Evolutionary conservation across 2,888 invertebrate species (phyloP), one percentile per base, ranked within the genome.

Genomic region (Artemia sp.): DNA sequence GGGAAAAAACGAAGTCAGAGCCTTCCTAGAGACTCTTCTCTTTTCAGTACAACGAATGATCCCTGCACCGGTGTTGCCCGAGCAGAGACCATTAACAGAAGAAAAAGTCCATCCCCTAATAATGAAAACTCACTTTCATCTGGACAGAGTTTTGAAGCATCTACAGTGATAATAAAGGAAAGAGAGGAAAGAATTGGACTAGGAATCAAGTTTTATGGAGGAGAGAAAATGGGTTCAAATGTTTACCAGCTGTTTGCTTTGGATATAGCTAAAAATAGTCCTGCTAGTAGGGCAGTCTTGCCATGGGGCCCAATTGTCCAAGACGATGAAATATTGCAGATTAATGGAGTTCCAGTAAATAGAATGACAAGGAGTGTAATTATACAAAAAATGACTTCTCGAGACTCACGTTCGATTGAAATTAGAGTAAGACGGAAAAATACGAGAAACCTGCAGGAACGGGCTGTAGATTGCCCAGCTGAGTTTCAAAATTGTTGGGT

Each of bases 151-250:
- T 38, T 38, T 38, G 38, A 38, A 38, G 38, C 38, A 38, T 38
- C 24, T 67, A 24, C n/a, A n/a, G 67, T 67, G n/a, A 67, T 67
- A 19, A 19, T 24, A 67, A 19, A 67, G 50, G 14, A 52, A 67
- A 69, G 50, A 14, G 71, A 82, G 11, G 89, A 90, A 74, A 85
- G 87, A 58, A 83, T 94, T 9, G 94, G 94, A 2, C 88, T 94
- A 76, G 92, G 92, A 0, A 81, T 94, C 1, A 91, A 92, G 77
- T 92, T 94, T 77, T 92, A 93, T 79, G 92, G 92, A 66, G 92
- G 92, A 12, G 88, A 88, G 58, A 87, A 89, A 74, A 87, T 87
- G 52, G 83, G 84, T 11, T 90, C 92, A 77, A 85, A 84, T 74
- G 90, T 93, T 1, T 84, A 88, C 72, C 83, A 88, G 74, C 83